These are phyloP conservation scores for Acrobeloides nanus DNA, from an alignment of 2,888 invertebrate genomes.

Conservation along the genomic window DNA sequence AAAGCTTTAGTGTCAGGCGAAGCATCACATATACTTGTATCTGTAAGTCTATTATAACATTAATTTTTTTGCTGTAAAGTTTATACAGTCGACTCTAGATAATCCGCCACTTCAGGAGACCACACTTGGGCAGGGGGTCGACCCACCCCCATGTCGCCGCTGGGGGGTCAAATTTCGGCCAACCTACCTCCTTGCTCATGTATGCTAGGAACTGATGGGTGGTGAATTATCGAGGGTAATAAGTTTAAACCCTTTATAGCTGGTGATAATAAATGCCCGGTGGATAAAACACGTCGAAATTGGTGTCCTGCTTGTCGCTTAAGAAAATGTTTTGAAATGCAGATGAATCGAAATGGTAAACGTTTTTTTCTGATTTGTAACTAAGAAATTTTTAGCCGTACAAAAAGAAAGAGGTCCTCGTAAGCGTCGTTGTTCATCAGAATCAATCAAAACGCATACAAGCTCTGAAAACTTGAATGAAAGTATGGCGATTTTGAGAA, in stretches of 20 bases:
- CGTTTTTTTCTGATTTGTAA: constrained; percentile 10
- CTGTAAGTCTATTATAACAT: constrained; percentile 59
- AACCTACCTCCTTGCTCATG: too few relatives aligned
- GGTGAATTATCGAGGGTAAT: too few relatives aligned
- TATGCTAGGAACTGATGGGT: too few relatives aligned
- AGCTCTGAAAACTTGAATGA: too few relatives aligned
- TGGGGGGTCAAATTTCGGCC: too few relatives aligned
- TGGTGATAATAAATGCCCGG: constrained; percentile 67
- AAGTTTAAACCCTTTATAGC: constrained; percentile 61
- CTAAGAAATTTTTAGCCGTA: constrained; percentile 62
- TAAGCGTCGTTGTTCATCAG: too few relatives aligned
- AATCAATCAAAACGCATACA: too few relatives aligned
- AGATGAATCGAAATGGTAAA: constrained; percentile 71
- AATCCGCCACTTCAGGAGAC: not conserved
- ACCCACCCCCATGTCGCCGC: too few relatives aligned
- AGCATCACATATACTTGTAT: constrained; percentile 71
- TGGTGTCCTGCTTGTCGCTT: constrained; percentile 80
- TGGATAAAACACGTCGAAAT: constrained; percentile 75
- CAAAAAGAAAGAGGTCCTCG: constrained; percentile 77
- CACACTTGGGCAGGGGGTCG: too few relatives aligned
- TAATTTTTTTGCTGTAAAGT: not conserved
- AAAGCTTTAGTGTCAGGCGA: constrained; percentile 61
- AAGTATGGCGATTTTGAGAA: too few relatives aligned
- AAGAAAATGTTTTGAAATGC: constrained; percentile 68
- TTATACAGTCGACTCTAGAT: constrained; percentile 5